Base-by-base conservation (phyloP, 2,797 vertebrate genomes). In the Apodemus agrarius region DNA sequence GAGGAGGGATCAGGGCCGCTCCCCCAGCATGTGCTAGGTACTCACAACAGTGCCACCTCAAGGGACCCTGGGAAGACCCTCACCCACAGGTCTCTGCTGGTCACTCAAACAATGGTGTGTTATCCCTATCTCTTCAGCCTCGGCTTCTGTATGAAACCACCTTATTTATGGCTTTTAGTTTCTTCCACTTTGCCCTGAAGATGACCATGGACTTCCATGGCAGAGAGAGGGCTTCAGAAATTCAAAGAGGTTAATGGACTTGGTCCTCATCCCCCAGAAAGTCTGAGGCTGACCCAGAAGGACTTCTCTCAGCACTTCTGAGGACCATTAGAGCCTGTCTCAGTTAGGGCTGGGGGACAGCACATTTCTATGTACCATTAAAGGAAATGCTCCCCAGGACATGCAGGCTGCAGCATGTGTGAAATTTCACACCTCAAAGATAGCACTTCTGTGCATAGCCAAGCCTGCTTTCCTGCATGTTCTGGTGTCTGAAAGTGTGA, bases 341-440 rank as follows among this genome's bases (percentile, higher is more conserved):
- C 40, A 65, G 82, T 93, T 79, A 54, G 84, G 88, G 63, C 74
- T 2, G 2, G 92, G 93, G 26, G 90, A 81, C 57, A n/a, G 72
- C 57, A 69, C 46, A 81, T 61, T 65, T 95, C 90, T 26, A 1
- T 72, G 91, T 95, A 75, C 92, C 92, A 85, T 95, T 82, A 93
- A 84, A 90, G 61, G 85, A 90, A 92, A 88, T 89, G 31, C n/a
- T 95, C 92, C 43, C 67, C 26, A 34, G 69, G 81, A 65, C 34
- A 17, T 0, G 5, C 74, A 80, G 84, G 92, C 95, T 93, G 69
- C 85, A 96, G 93, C 93, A 95, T 63, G 97, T 97, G 97, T 97
- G 97, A 97, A 96, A 97, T 97, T 97, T 97, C 97, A 97, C 96
- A 97, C 97, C 96, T 98, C 86, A 4, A 26, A 96, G 93, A 96